Conservation (phyloP, 2,797 vertebrate species). For the Graptemys geographica region DNA sequence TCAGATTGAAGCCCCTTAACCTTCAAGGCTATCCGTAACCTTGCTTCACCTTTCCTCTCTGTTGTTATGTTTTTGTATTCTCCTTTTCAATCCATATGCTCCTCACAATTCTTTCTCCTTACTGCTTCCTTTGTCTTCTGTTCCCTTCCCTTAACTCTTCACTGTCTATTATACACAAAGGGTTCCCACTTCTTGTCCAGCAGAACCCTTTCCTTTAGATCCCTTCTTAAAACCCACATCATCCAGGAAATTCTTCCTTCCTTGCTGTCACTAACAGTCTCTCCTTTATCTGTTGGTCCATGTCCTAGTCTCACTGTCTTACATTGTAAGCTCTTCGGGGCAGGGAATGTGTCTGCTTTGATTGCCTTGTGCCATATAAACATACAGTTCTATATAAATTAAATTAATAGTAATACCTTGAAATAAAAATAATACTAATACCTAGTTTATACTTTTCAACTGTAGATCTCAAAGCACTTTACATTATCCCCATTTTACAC, state of each 20-base stretch:
- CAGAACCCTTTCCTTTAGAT: background rate
- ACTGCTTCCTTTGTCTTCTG: background rate
- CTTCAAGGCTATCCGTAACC: accelerated
- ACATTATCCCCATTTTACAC: background rate
- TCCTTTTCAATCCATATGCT: background rate
- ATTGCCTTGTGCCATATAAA: background rate
- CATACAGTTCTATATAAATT: background rate
- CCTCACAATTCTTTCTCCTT: background rate
- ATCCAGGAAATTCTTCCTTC: slow-evolving; percentile 55
- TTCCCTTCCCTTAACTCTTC: accelerated
- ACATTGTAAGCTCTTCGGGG: slow-evolving; percentile 14
- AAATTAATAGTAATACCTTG: accelerated
- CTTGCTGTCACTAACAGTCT: slow-evolving; percentile 13
- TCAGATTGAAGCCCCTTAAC: background rate
- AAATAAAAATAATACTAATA: background rate
- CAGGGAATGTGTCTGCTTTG: background rate
- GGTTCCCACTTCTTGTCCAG: background rate
- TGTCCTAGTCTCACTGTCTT: slow-evolving; percentile 26
- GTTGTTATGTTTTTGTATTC: background rate
- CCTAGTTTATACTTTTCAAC: background rate
- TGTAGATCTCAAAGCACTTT: background rate
- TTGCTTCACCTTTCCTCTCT: background rate
- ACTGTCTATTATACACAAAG: background rate
- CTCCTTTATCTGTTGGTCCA: slow-evolving; percentile 5
- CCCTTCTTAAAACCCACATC: background rate